Percentiles rank a stretch among this genome's conserved stretches.
phyloP scores from a whole-genome alignment of 1,140 invertebrate species.

The Pogonus chalceus region DNA sequence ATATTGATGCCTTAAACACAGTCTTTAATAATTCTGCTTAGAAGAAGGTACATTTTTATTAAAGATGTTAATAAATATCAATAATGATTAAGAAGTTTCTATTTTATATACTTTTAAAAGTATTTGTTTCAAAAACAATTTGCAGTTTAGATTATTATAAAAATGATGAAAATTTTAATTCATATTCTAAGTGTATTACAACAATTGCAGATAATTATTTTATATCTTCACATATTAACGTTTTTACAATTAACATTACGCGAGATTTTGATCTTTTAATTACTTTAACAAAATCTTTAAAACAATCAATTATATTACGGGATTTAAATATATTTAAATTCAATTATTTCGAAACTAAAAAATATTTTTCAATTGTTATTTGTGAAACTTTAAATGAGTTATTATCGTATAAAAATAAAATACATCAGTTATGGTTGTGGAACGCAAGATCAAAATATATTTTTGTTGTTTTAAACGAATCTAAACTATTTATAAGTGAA shows the following conservation, averaged over 20 bases:
- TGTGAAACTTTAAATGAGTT: not conserved
- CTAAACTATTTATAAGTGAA: not conserved
- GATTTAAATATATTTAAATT: not conserved
- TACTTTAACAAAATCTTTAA: not conserved
- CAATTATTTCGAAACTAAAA: not conserved
- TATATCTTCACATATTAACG: not conserved
- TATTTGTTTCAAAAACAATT: no score
- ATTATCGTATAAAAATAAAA: not conserved
- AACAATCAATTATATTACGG: not conserved
- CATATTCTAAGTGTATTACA: not conserved
- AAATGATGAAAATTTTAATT: not conserved
- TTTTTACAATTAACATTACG: not conserved
- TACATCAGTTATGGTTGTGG: conserved; percentile 3
- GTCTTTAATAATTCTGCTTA: no score
- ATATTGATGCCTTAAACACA: no score
- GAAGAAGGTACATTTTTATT: no score
- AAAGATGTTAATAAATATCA: no score
- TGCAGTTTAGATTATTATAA: no score
- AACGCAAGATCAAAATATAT: conserved; percentile 9
- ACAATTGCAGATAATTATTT: not conserved
- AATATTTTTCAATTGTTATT: not conserved
- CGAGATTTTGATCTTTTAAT: not conserved
- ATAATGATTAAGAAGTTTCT: no score
- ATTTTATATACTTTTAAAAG: no score
- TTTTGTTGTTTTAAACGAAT: conserved; percentile 2